Evolutionary conservation across 2,888 invertebrate genomes (phyloP).

Genomic region (Entomobrya proxima): DNA sequence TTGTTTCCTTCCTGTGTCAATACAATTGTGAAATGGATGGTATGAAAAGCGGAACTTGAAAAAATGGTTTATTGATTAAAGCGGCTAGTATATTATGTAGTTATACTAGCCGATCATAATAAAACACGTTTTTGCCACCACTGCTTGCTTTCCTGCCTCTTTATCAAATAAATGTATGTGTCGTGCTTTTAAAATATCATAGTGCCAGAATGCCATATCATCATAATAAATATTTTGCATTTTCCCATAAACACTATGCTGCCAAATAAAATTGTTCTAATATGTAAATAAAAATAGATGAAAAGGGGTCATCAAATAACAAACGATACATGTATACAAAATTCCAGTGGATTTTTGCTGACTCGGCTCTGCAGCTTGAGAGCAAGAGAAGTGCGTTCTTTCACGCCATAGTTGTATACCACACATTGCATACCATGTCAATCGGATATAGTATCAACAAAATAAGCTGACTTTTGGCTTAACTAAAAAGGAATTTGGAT

Average conservation of each 20-base stretch:
- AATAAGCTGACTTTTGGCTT: too few species aligned
- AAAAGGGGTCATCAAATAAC: constrained; percentile 4
- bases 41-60: constrained; percentile 7
- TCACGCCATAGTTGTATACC: background rate
- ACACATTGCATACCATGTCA: background rate
- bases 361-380: too few species aligned
- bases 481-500: too few species aligned
- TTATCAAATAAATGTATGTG: too few species aligned
- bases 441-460: too few species aligned
- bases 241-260: background rate
- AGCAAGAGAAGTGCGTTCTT: background rate
- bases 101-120: too few species aligned
- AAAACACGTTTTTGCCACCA: too few species aligned
- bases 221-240: background rate
- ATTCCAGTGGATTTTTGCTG: too few species aligned
- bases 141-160: too few species aligned
- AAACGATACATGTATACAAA: background rate
- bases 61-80: constrained; percentile 21
- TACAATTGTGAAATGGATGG: background rate
- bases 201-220: background rate
- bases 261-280: background rate
- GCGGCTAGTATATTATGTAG: background rate
- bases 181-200: too few species aligned
- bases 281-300: constrained; percentile 9
- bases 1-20: constrained; percentile 40